Base-by-base conservation (phyloP, 92 coral and sea anemone species). In the Parazoanthus darwini region DNA sequence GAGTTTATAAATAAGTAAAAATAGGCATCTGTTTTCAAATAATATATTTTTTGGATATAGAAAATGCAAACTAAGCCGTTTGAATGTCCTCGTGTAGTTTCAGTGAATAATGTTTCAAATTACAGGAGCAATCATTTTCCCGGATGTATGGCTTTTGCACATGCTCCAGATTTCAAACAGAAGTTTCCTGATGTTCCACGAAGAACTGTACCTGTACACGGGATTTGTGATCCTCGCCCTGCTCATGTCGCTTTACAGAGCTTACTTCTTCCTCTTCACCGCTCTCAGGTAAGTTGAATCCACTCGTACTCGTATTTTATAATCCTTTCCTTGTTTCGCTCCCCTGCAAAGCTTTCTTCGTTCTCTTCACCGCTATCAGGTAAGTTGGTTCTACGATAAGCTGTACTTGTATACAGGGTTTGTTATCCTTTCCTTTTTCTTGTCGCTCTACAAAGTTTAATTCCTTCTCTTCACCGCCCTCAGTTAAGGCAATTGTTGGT, bases 91-190 rank as follows among this genome's bases (percentile, higher is more conserved):
- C 58, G 22, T 16, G 11, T 36, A 42, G 6, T 43, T 39, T 6
- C 23, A 4, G 70, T 54, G 59, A 2, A 54, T 35, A 39, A 13
- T 79, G 9, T 75, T 1, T 73, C 82, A 35, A 6, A 25, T 25
- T 33, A 37, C 91, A 94, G 98, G 92, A 68, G 96, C 95, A 36
- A 77, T 95, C 59, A 91, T 93, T 37, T 92, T 93, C 74, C 98
- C 98, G 65, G 98, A 95, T 81, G 93, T 95, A 39, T 95, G 98
- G 98, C 89, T 95, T 11, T 82, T 95, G 82, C 93, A 89, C 91
- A 95, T 95, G 92, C 94, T 91, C 44, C 91, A 91, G 54, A 88
- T 90, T 22, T 88, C 93, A 37, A 48, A 86, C 80, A 88, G 80
- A 71, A 73, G 26, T 15, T 90, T 90, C 22, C 70, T 70, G 80